Evolutionary conservation across 2,797 vertebrate genomes (phyloP).

Genomic region (Distichodus sexfasciatus): DNA sequence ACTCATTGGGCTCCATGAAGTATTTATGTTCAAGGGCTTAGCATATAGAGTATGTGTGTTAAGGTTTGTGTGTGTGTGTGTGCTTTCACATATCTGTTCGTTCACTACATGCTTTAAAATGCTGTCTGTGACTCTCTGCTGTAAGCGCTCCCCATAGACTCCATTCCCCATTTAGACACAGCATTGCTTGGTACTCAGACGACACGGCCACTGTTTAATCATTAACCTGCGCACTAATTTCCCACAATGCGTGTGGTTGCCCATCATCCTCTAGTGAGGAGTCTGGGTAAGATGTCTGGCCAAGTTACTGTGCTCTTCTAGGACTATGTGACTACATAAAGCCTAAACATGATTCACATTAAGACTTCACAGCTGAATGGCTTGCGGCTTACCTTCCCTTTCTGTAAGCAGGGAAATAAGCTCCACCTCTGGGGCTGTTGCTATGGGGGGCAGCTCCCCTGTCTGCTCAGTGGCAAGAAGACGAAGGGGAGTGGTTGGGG

Average conservation of each 20-base stretch:
- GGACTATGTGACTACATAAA: neutral
- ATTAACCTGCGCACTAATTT: constrained; percentile 19
- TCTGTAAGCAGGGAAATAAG: constrained; percentile 10
- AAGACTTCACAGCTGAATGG: neutral
- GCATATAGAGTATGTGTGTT: neutral
- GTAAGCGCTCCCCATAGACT: neutral
- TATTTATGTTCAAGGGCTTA: constrained; percentile 25
- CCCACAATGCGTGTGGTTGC: constrained; percentile 23
- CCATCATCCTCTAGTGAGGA: constrained; percentile 30
- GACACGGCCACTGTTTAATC: constrained; percentile 26
- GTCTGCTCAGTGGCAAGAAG: neutral
- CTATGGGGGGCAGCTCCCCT: neutral
- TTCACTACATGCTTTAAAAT: neutral
- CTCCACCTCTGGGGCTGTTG: constrained; percentile 25
- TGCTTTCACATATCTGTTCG: neutral
- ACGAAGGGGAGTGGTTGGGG: constrained; percentile 7
- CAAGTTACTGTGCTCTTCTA: neutral
- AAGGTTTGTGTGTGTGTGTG: neutral
- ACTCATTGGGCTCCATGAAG: constrained; percentile 45
- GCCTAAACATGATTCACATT: neutral
- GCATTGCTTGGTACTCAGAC: constrained; percentile 29
- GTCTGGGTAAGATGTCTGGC: constrained; percentile 19
- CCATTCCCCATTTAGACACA: neutral
- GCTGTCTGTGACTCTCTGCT: neutral
- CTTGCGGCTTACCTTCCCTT: constrained; percentile 33